phyloP scores from a whole-genome alignment of 2,113 vertebrate species.

The Takifugu bimaculatus region DNA sequence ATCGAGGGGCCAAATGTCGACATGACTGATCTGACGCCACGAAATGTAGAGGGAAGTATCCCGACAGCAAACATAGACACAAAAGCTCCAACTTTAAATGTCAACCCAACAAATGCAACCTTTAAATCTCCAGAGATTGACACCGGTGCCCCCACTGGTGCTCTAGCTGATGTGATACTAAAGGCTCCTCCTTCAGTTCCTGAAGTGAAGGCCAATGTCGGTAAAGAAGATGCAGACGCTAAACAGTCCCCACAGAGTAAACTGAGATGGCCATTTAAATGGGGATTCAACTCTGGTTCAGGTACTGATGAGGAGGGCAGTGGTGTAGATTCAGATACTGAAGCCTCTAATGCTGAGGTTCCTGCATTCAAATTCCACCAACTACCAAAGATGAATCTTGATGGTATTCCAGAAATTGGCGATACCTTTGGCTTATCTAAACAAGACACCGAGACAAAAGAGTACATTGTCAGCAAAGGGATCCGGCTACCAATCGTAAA shows the following conservation, averaged over 20 bases:
- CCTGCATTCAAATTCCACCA: slow-evolving; percentile 69
- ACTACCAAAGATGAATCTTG: slow-evolving; percentile 42
- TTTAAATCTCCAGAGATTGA: slow-evolving; percentile 26
- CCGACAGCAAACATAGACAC: slow-evolving; percentile 42
- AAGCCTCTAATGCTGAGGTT: slow-evolving; percentile 34
- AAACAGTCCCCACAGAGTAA: slow-evolving; percentile 44
- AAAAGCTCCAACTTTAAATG: slow-evolving; percentile 45
- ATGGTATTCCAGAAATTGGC: slow-evolving; percentile 1
- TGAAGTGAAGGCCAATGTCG: slow-evolving; percentile 12
- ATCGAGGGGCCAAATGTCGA: slow-evolving; percentile 45
- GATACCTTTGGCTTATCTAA: slow-evolving; percentile 29
- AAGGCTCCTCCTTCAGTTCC: slow-evolving; percentile 27
- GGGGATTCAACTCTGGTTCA: slow-evolving; percentile 30
- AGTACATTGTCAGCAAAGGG: slow-evolving; percentile 53
- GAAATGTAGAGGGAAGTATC: no score
- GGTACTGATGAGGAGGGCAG: slow-evolving; percentile 21
- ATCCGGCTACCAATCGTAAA: slow-evolving; percentile 51
- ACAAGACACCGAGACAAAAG: slow-evolving; percentile 31
- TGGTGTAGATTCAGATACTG: slow-evolving; percentile 12
- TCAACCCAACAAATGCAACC: slow-evolving; percentile 45
- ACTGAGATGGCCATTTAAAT: slow-evolving; percentile 59
- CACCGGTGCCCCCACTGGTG: neutral
- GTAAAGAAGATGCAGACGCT: slow-evolving; percentile 22
- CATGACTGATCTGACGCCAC: no score
- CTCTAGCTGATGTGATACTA: neutral